These are phyloP conservation scores for Oenanthe melanoleuca DNA, from an alignment of 2,113 vertebrate species.

Conservation along the genomic window DNA sequence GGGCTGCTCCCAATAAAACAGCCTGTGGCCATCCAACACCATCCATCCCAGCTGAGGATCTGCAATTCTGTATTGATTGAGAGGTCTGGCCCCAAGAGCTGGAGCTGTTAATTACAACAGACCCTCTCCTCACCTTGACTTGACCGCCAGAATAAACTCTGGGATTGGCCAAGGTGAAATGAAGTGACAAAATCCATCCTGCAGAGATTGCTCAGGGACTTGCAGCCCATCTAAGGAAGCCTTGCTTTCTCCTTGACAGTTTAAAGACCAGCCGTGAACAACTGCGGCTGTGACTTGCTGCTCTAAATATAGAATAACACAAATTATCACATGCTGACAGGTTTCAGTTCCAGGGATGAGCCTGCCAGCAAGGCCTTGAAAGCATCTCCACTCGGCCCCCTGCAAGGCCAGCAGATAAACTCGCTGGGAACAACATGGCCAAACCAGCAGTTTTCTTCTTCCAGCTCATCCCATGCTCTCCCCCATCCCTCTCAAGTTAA, in stretches of 20 bases:
- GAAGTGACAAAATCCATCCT: neutral
- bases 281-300: neutral
- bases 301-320: constrained; percentile 57
- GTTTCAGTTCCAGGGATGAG: constrained; percentile 38
- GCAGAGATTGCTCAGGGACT: neutral
- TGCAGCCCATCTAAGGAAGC: constrained; percentile 2
- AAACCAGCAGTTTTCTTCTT: neutral
- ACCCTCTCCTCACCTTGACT: neutral
- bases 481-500: neutral
- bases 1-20: neutral
- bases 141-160: neutral
- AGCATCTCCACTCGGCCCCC: neutral
- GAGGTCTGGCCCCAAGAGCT: neutral
- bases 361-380: constrained; percentile 36
- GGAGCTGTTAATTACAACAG: neutral
- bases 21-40: neutral
- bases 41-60: neutral
- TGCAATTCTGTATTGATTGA: rapidly evolving
- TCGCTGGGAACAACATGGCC: neutral
- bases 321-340: constrained; percentile 56
- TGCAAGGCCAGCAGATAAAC: neutral
- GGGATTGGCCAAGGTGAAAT: neutral
- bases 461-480: neutral
- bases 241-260: constrained; percentile 47
- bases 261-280: constrained; percentile 38